Conservation (phyloP, 2,888 invertebrate genomes). For the Hipparchia semele region DNA sequence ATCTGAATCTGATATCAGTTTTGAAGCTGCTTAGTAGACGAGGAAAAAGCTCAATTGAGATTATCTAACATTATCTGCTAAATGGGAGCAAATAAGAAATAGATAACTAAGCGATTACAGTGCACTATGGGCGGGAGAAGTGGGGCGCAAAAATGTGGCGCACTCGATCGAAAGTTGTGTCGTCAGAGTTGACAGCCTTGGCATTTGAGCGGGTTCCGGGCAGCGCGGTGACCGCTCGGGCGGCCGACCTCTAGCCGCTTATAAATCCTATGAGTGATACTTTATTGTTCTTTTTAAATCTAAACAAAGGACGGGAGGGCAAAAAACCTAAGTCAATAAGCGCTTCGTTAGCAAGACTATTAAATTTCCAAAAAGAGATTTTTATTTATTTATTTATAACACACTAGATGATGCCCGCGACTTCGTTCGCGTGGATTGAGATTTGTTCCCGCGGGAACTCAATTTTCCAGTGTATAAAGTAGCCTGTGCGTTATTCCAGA, state of each 20-base stretch:
- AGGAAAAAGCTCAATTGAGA: background rate
- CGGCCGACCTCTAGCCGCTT: constrained; percentile 53
- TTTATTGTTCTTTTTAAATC: constrained; percentile 12
- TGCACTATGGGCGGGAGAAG: constrained; percentile 46
- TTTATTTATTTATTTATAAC: background rate
- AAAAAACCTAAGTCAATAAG: background rate
- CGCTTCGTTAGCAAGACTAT: background rate
- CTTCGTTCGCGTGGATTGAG: too few species aligned
- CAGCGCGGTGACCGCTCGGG: constrained; percentile 60
- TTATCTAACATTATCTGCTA: constrained; percentile 11
- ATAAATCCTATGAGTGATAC: constrained; percentile 43
- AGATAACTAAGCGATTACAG: constrained; percentile 33
- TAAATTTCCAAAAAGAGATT: background rate
- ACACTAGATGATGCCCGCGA: too few species aligned
- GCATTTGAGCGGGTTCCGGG: constrained; percentile 82
- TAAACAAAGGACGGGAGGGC: background rate
- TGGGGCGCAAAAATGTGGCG: constrained; percentile 79
- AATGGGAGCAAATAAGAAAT: constrained; percentile 17
- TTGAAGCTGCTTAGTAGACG: background rate
- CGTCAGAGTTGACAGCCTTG: constrained; percentile 82
- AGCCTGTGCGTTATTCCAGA: too few species aligned
- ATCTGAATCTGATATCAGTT: too few species aligned
- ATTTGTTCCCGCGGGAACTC: too few species aligned
- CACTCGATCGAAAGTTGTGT: constrained; percentile 80
- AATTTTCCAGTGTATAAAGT: too few species aligned